Evolutionary conservation across 2,113 vertebrate genomes (phyloP), one percentile per base, ranked within the genome.

Genomic region (Epinephelus cyanopodus): DNA sequence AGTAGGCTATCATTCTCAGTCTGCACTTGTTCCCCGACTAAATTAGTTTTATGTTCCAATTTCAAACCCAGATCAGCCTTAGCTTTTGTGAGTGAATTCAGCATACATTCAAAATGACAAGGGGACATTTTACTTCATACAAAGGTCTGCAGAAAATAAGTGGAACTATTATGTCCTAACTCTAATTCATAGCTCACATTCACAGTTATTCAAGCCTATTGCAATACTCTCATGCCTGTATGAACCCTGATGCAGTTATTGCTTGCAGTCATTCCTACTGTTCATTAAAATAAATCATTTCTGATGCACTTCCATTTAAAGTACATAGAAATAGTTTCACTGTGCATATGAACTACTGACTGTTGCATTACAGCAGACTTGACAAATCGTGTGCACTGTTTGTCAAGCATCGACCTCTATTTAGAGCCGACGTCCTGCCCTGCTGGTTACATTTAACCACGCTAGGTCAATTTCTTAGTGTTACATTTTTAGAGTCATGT

Each of bases 401-500:
- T 50, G 12, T 29, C 6, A 47, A 48, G 58, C 39, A 57, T 56
- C n/a, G 15, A 56, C 8, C 39, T 39, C 33, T 13, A n/a, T 13
- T 42, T 17, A 17, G 33, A 70, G 68, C 33, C 29, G 17, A 12
- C 3, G n/a, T 42, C 21, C 6, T 21, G 52, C 62, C 45, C 12
- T 47, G 5, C 6, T 17, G 53, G 27, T 18, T 50, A 50, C 1
- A 1, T 50, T 80, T 45, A 57, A 48, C 21, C 39, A 58, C 14
- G 6, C 33, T 42, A 21, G 29, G 12, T 52, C 6, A 19, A 25
- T 39, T n/a, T 29, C 10, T 11, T 47, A 3, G 3, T 25, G 29
- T 52, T 48, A 48, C 4, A 76, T 57, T 27, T 58, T 56, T 29
- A 45, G 62, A 56, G 42, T 78, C n/a, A 62, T 61, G 10, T 17